Evolutionary conservation across 37 sponge, comb jelly and placozoan species (phyloP).

Genomic region (Oscarella lobularis): DNA sequence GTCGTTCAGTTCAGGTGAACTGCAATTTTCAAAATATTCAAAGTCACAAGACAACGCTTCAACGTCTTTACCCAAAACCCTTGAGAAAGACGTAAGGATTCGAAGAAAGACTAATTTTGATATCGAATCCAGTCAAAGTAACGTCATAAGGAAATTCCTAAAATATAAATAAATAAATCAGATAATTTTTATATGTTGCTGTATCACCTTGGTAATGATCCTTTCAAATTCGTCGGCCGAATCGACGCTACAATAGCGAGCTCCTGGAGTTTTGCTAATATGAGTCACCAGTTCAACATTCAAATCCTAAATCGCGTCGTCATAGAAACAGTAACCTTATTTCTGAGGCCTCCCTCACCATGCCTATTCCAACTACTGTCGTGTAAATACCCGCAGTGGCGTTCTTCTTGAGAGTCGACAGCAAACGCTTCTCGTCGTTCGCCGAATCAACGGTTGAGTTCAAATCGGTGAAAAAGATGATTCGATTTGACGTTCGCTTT

Average conservation of each 20-base stretch:
- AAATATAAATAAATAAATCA: background rate
- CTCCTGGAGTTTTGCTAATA: slow-evolving; percentile 24
- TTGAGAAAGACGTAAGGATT: slow-evolving; percentile 12
- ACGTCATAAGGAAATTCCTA: slow-evolving; percentile 47
- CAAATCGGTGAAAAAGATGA: slow-evolving; percentile 42
- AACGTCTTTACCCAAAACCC: slow-evolving; percentile 28
- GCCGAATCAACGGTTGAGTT: slow-evolving; percentile 20
- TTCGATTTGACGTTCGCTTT: slow-evolving; percentile 11
- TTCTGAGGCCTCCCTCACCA: too few relatives aligned
- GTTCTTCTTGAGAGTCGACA: slow-evolving; percentile 14
- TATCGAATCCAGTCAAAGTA: slow-evolving; percentile 36
- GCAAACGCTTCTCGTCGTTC: slow-evolving; percentile 30
- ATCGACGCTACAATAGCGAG: slow-evolving; percentile 30
- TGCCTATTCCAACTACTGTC: slow-evolving; percentile 46
- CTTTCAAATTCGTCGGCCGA: slow-evolving; percentile 12
- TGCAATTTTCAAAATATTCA: slow-evolving; percentile 6
- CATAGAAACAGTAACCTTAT: too few relatives aligned
- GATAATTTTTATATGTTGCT: background rate
- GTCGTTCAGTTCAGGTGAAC: slow-evolving; percentile 24
- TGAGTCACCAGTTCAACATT: slow-evolving; percentile 30
- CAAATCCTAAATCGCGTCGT: slow-evolving; percentile 28
- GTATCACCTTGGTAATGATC: slow-evolving; percentile 20
- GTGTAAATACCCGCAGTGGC: slow-evolving; percentile 25
- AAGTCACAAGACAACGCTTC: background rate
- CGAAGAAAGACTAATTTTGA: slow-evolving; percentile 11